These are phyloP conservation scores for Phyllopteryx taeniolatus DNA, from an alignment of 2,113 vertebrate genomes.

Conservation along the genomic window DNA sequence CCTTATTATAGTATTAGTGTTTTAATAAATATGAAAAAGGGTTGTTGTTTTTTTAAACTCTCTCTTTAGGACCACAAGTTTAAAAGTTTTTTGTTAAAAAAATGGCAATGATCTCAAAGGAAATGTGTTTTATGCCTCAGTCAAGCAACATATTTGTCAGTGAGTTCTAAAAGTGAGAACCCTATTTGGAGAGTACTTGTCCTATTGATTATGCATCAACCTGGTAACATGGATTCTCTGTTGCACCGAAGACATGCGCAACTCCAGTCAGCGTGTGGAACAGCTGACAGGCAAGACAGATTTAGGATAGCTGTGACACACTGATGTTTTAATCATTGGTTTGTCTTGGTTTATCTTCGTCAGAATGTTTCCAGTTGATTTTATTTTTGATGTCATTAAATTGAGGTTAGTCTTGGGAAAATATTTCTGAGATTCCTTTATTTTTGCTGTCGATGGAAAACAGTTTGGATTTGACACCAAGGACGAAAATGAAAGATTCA, in stretches of 20 bases:
- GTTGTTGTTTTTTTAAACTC: background rate
- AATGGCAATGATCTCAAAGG: constrained; percentile 21
- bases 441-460: background rate
- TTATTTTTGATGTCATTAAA: constrained; percentile 7
- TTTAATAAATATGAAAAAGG: background rate
- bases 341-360: constrained; percentile 40
- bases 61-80: background rate
- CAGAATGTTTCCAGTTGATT: constrained; percentile 17
- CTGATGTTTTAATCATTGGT: constrained; percentile 53
- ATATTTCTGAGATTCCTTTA: background rate
- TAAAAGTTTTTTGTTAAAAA: background rate
- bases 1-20: background rate
- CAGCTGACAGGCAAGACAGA: constrained; percentile 3
- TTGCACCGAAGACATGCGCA: constrained; percentile 31
- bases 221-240: constrained; percentile 44
- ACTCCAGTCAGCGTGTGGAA: constrained; percentile 20
- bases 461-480: background rate
- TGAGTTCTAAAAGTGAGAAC: constrained; percentile 55
- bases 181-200: constrained; percentile 59
- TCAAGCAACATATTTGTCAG: constrained; percentile 32
- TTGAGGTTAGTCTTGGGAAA: background rate
- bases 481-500: background rate
- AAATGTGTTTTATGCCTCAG: constrained; percentile 30
- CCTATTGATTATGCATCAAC: constrained; percentile 66
- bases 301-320: constrained; percentile 14